These are phyloP conservation scores for Cheilosia vulpina DNA, from an alignment of 2,888 invertebrate species.

Conservation along the genomic window DNA sequence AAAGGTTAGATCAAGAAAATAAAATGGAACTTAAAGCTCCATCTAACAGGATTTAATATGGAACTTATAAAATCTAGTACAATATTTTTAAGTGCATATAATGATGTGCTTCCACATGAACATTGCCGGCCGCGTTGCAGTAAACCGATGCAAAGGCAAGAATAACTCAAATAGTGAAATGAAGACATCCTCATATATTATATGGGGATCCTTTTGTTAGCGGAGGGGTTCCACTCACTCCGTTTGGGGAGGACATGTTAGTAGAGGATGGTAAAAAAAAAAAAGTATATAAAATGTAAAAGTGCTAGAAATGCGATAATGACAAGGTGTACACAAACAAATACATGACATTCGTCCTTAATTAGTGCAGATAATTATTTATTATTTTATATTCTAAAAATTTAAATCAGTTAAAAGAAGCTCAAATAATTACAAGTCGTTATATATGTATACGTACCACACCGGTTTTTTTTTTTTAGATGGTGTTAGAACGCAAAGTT, in stretches of 20 bases:
- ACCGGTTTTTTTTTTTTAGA: no score
- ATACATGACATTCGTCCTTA: no score
- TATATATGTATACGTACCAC: no score
- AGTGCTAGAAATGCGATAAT: not conserved
- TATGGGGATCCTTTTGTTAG: not conserved
- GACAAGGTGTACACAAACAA: not conserved
- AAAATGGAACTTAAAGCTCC: no score
- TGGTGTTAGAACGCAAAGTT: not conserved
- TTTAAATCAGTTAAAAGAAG: no score
- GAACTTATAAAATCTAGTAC: not conserved
- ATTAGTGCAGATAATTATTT: no score
- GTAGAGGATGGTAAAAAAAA: not conserved
- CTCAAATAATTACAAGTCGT: no score
- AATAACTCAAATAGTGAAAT: not conserved
- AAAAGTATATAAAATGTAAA: not conserved
- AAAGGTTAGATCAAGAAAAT: no score
- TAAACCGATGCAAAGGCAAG: conserved; percentile 17
- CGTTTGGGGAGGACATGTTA: conserved; percentile 1
- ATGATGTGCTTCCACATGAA: not conserved
- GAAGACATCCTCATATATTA: not conserved
- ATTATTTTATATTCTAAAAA: no score
- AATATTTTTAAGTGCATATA: not conserved
- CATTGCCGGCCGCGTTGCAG: conserved; percentile 18
- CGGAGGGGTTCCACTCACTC: conserved; percentile 1
- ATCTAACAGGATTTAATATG: no score